phyloP scores from a whole-genome alignment of 2,113 vertebrate genomes.

The Isurus oxyrinchus region DNA sequence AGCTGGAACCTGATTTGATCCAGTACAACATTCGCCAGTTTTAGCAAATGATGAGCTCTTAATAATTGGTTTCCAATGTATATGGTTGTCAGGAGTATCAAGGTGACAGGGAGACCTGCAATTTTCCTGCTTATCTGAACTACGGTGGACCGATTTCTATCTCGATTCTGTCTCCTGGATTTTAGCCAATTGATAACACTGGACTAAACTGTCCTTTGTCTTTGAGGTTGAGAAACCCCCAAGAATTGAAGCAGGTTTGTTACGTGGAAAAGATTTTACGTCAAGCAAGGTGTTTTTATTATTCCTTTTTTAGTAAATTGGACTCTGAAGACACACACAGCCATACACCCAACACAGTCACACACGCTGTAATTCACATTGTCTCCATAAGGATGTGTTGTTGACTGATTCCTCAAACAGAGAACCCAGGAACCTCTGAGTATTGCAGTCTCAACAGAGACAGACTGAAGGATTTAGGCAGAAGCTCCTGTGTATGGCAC shows the following conservation, averaged over 20 bases:
- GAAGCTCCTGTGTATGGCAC: constrained; percentile 45
- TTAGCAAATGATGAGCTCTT: background rate
- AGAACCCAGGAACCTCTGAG: constrained; percentile 40
- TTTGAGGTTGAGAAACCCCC: background rate
- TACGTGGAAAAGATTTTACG: background rate
- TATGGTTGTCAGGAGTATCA: background rate
- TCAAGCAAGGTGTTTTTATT: background rate
- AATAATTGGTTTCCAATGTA: background rate
- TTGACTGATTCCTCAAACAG: constrained; percentile 55
- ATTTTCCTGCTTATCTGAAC: background rate
- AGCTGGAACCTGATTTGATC: background rate
- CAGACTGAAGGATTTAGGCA: constrained; percentile 40
- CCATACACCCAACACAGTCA: background rate
- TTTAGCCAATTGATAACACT: background rate
- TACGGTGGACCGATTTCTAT: background rate
- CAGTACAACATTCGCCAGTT: background rate
- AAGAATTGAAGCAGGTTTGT: background rate
- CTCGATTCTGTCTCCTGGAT: background rate
- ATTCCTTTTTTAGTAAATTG: background rate
- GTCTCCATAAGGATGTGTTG: constrained; percentile 48
- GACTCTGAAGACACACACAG: background rate
- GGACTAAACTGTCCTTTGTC: background rate
- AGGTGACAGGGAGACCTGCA: background rate
- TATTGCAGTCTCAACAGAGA: constrained; percentile 39
- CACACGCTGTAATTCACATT: constrained; percentile 48